Percentiles rank a stretch among this genome's conserved stretches.
phyloP scores from a whole-genome alignment of 2,113 vertebrate genomes.

The Oryzias celebensis region DNA sequence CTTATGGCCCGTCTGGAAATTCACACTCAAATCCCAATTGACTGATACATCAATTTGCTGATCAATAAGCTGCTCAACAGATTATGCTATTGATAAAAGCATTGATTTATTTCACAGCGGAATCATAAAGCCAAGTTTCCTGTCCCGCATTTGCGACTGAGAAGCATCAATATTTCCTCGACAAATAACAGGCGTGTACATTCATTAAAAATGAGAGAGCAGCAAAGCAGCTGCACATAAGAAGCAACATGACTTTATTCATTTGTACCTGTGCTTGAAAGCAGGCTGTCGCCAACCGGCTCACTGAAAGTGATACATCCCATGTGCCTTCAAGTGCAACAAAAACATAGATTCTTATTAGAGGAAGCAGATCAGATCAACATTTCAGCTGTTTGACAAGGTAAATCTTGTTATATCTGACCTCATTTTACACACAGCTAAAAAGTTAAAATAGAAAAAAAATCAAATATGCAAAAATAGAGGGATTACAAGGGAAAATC shows the following conservation, averaged over 20 bases:
- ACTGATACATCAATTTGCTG: constrained; percentile 31
- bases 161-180: constrained; percentile 21
- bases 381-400: not conserved
- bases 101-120: constrained; percentile 11
- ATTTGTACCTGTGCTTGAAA: constrained; percentile 3
- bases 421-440: not conserved
- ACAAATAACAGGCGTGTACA: constrained; percentile 4
- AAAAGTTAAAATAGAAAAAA: too few relatives aligned
- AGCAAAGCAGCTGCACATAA: constrained; percentile 3
- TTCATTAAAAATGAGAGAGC: constrained; percentile 5
- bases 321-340: not conserved
- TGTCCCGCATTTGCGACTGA: constrained; percentile 4
- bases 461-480: too few relatives aligned
- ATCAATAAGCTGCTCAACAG: constrained; percentile 27
- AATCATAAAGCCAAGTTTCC: constrained; percentile 5
- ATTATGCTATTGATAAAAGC: constrained; percentile 30
- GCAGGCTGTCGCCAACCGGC: not conserved
- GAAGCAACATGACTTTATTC: constrained; percentile 3
- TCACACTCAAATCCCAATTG: constrained; percentile 1
- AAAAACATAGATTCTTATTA: constrained; percentile 4
- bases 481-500: too few relatives aligned
- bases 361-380: not conserved
- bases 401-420: not conserved
- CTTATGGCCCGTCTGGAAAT: constrained; percentile 5
- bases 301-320: constrained; percentile 2